Evolutionary conservation across 2,113 vertebrate genomes (phyloP).

Genomic region (Paramormyrops kingsleyae): DNA sequence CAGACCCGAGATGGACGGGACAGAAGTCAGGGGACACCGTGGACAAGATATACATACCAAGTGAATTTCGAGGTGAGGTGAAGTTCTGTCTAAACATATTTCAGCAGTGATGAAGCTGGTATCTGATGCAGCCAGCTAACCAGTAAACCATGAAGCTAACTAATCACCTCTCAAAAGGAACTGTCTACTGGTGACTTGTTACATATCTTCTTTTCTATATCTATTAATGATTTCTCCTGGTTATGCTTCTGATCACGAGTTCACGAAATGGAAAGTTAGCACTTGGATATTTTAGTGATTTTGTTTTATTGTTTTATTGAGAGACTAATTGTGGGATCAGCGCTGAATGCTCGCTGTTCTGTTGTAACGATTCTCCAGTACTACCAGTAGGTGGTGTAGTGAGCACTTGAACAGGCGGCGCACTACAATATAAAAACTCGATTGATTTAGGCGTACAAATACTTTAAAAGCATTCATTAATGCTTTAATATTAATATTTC

Average conservation of each 20-base stretch:
- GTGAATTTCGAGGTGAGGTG: neutral
- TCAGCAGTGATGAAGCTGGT: neutral
- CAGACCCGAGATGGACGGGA: neutral
- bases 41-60: neutral
- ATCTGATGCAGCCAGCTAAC: neutral
- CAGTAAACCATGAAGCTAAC: neutral
- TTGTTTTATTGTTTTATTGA: neutral
- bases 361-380: neutral
- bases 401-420: slow-evolving; percentile 14
- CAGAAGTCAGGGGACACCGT: neutral
- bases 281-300: neutral
- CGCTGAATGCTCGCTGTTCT: neutral
- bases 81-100: neutral
- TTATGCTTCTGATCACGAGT: neutral
- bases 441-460: neutral
- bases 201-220: neutral
- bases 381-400: slow-evolving; percentile 36
- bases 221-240: neutral
- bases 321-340: neutral
- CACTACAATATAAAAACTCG: neutral
- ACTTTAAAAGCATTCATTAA: neutral
- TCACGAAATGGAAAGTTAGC: neutral
- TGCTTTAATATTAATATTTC: neutral
- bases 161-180: neutral
- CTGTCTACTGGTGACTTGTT: neutral